phyloP scores from a whole-genome alignment of 2,888 invertebrate genomes.

The Hipparchia sbordonii region DNA sequence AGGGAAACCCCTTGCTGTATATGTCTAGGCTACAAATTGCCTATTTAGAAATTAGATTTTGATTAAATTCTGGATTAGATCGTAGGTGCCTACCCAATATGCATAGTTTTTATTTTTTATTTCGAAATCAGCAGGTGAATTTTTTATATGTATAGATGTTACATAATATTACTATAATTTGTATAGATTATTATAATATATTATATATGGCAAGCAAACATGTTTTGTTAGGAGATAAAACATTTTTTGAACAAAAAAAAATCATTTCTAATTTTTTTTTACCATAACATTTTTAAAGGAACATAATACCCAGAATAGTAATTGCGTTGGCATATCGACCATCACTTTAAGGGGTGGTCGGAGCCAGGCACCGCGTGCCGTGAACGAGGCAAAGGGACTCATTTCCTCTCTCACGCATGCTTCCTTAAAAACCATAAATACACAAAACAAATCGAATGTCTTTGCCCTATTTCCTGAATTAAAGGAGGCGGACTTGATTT shows the following conservation, averaged over 20 bases:
- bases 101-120: no score
- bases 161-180: no score
- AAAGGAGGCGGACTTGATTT: neutral
- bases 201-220: neutral
- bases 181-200: no score
- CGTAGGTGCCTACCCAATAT: no score
- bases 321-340: slow-evolving; percentile 56
- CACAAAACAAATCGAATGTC: slow-evolving; percentile 31
- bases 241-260: no score
- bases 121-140: no score
- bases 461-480: slow-evolving; percentile 45
- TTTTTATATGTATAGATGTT: no score
- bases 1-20: no score
- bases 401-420: slow-evolving; percentile 63
- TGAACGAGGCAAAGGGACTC: slow-evolving; percentile 58
- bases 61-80: no score
- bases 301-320: slow-evolving; percentile 10
- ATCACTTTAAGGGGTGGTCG: slow-evolving; percentile 55
- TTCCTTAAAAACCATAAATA: slow-evolving; percentile 25
- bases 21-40: no score
- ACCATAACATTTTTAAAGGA: slow-evolving; percentile 16
- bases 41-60: no score
- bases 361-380: slow-evolving; percentile 71
- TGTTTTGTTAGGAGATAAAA: neutral
- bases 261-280: neutral